Evolutionary conservation across 2,113 vertebrate species (phyloP).

Genomic region (Ophthalmolycus amberensis): DNA sequence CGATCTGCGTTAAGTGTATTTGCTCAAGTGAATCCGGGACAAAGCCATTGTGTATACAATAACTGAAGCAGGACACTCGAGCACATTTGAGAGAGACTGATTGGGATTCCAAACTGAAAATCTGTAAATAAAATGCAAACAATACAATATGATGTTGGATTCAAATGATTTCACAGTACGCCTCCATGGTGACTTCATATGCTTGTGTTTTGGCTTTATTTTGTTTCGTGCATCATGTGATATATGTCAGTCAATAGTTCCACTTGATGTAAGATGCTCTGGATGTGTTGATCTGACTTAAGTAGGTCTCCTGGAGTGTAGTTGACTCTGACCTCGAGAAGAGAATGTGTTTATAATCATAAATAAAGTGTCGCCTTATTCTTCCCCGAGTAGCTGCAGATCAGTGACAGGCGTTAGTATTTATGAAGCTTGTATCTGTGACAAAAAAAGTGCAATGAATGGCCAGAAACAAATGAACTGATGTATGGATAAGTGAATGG

Average conservation of each 20-base stretch:
- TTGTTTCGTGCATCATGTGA: neutral
- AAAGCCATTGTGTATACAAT: neutral
- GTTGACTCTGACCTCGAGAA: neutral
- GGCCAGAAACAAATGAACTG: neutral
- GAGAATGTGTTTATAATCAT: neutral
- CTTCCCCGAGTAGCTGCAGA: neutral
- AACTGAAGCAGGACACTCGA: neutral
- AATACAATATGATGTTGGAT: neutral
- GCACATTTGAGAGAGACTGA: neutral
- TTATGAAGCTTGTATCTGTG: too few relatives aligned
- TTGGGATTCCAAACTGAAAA: neutral
- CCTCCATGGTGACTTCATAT: neutral
- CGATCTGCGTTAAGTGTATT: conserved; percentile 5
- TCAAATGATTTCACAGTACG: neutral
- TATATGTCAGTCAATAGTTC: neutral
- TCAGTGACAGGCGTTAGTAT: too few relatives aligned
- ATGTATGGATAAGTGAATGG: neutral
- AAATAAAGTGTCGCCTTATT: neutral
- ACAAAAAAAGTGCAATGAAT: neutral
- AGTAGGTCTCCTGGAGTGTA: neutral
- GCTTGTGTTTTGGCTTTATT: too few relatives aligned
- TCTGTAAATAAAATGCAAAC: neutral
- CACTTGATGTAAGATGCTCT: neutral
- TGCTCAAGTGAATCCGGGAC: conserved; percentile 14
- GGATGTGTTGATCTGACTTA: neutral